phyloP scores from a whole-genome alignment of 2,888 invertebrate genomes.

The Leucania comma region DNA sequence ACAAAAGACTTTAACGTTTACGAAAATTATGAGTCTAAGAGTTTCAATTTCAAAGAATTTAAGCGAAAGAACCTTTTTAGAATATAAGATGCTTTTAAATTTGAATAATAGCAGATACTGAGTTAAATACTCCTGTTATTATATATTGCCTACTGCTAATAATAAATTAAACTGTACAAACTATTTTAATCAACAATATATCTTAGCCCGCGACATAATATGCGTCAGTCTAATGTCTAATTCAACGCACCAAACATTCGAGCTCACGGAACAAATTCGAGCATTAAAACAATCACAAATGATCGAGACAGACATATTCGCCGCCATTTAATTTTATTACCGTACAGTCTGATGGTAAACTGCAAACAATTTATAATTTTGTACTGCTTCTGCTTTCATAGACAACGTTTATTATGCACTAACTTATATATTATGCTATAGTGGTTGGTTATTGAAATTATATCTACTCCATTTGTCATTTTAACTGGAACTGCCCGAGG shows the following conservation, averaged over 20 bases:
- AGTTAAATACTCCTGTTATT: conserved; percentile 11
- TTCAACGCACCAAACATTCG: conserved; percentile 32
- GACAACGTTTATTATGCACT: conserved; percentile 46
- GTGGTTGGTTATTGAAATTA: conserved; percentile 45
- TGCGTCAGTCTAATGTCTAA: conserved; percentile 45
- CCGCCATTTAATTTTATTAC: conserved; percentile 64
- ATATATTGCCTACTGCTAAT: conserved; percentile 17
- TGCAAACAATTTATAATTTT: conserved; percentile 60
- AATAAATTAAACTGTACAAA: conserved; percentile 37
- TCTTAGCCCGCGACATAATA: conserved; percentile 32
- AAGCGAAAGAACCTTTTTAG: background rate
- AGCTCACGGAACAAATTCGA: conserved; percentile 38
- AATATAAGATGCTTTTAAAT: conserved; percentile 17
- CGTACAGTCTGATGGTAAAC: conserved; percentile 47
- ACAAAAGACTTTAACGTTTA: conserved; percentile 9
- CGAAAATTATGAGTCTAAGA: conserved; percentile 11
- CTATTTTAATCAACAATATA: conserved; percentile 51
- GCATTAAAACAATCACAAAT: conserved; percentile 62
- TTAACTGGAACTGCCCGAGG: conserved; percentile 28
- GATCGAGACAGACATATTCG: conserved; percentile 57
- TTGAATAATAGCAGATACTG: conserved; percentile 10
- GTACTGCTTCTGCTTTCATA: conserved; percentile 50
- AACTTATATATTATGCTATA: conserved; percentile 25
- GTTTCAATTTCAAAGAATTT: conserved; percentile 27
- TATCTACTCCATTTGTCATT: conserved; percentile 55